Base-by-base conservation (phyloP, 2,888 invertebrate species). In the Calameuta pallipes region DNA sequence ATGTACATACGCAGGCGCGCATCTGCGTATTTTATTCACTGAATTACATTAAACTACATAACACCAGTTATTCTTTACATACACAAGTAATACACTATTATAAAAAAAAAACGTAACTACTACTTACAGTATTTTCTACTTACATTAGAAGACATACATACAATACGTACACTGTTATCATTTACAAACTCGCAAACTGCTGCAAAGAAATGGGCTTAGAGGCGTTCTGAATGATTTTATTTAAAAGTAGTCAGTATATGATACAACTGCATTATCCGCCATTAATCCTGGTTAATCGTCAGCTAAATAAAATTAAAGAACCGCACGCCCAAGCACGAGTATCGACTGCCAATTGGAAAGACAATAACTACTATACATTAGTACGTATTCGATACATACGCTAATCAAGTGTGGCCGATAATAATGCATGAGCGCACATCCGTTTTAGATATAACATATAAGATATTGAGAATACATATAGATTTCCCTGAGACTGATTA, bases 401-500 rank as follows among this genome's bases (percentile, higher is more conserved):
- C 30, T 31, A 35, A 76, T 75, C 78, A 33, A 71, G 75, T 74
- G 69, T 35, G 76, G 77, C 36, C 70, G 74, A 69, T 71, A 71
- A 71, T 31, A 33, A 34, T 6, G 80, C 34, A 79, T 78, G 78
- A 56, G 33, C 78, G 78, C 78, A 75, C 75, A 37, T 68, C 41
- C 73, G 75, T 74, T 76, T 79, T 76, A 78, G 79, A 78, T 85
- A 80, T 79, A 83, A 83, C 82, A 82, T 81, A 85, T 81, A 9
- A 80, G 83, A 83, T 82, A 82, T 86, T 84, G 85, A 87, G 85
- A 88, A 89, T 89, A 90, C 87, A 88, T 85, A 82, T 87, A 87
- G 85, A 88, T 86, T 90, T 90, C 90, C 90, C 90, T 90, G 90
- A 90, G 90, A 90, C 89, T 89, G 88, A 89, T 90, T 87, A 87